Evolutionary conservation across 2,888 invertebrate genomes (phyloP).

Genomic region (Cataglyphis cursor): DNA sequence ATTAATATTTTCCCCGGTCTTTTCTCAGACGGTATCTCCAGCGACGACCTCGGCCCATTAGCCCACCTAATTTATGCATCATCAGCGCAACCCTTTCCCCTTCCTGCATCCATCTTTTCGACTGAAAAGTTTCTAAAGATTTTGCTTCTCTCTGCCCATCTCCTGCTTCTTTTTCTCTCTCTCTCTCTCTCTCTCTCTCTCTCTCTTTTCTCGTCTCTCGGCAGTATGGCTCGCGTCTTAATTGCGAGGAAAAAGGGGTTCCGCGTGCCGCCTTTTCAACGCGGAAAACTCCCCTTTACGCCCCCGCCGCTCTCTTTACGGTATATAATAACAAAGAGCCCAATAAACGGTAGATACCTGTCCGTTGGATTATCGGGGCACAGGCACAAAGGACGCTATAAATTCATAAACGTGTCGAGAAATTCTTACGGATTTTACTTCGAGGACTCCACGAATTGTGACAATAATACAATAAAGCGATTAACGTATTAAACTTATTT

Average conservation of each 20-base stretch:
- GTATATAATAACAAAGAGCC: conserved; percentile 75
- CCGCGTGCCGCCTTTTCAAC: conserved; percentile 71
- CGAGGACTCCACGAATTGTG: conserved; percentile 66
- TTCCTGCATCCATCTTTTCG: conserved; percentile 83
- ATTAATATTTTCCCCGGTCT: conserved; percentile 81
- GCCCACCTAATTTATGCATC: conserved; percentile 86
- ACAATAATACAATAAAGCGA: conserved; percentile 81
- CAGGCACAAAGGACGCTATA: conserved; percentile 78
- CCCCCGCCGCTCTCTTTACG: conserved; percentile 42
- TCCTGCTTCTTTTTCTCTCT: not conserved
- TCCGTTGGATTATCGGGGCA: conserved; percentile 74
- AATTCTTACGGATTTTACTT: conserved; percentile 36
- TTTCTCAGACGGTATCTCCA: conserved; percentile 73
- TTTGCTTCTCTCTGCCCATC: conserved; percentile 58
- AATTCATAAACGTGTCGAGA: conserved; percentile 84
- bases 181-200: not conserved
- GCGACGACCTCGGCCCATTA: conserved; percentile 81
- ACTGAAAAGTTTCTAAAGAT: conserved; percentile 85
- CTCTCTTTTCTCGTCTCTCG: not conserved
- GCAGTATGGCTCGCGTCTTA: conserved; percentile 78
- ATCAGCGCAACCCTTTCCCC: conserved; percentile 83
- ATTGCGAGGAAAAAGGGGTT: conserved; percentile 79
- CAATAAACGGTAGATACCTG: conserved; percentile 80
- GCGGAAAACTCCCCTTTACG: conserved; percentile 63
- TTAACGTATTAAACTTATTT: conserved; percentile 20